Evolutionary conservation across 2,888 invertebrate genomes (phyloP).

Genomic region (Drosophila borborema): DNA sequence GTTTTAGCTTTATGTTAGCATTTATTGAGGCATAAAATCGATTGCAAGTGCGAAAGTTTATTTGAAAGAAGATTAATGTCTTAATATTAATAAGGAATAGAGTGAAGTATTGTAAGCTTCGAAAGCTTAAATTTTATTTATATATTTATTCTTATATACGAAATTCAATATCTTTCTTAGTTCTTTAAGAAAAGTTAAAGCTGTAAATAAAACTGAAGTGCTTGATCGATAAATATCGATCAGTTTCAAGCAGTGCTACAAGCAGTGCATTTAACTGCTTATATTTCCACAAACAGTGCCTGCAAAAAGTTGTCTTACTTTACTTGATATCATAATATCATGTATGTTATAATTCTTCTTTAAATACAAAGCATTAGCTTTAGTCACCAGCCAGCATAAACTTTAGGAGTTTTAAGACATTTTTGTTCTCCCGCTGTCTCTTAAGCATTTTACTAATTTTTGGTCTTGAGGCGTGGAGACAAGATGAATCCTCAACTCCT

Average conservation of each 20-base stretch:
- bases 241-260: constrained; percentile 2
- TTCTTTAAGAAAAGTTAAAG: no score
- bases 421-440: constrained; percentile 2
- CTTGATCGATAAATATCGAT: background rate
- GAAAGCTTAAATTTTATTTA: no score
- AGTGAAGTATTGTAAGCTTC: no score
- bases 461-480: constrained; percentile 21
- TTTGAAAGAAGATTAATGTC: no score
- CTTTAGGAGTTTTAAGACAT: background rate
- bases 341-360: background rate
- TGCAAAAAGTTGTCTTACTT: background rate
- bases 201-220: no score
- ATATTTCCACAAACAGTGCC: background rate
- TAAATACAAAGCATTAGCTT: background rate
- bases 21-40: no score
- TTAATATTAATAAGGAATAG: no score
- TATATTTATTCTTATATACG: no score
- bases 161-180: no score
- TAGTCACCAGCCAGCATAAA: background rate
- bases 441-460: constrained; percentile 57
- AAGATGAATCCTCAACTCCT: background rate
- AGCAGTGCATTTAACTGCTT: constrained; percentile 10
- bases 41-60: no score
- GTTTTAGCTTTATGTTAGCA: no score
- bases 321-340: background rate